phyloP scores from a whole-genome alignment of 2,888 invertebrate genomes.

The Trichacis sp. region DNA sequence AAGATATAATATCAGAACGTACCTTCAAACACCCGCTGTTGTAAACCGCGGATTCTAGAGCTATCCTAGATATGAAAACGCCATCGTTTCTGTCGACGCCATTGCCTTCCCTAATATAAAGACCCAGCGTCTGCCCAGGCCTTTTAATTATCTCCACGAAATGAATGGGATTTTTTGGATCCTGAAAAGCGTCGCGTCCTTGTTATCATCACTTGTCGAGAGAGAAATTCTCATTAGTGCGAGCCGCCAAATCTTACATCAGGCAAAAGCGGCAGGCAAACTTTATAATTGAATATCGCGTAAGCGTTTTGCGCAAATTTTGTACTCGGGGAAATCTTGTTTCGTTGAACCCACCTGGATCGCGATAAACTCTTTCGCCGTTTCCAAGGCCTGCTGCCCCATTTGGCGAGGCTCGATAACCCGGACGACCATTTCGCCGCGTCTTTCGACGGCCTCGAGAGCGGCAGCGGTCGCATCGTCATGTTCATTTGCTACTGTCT shows the following conservation, averaged over 20 bases:
- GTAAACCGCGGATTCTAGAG: constrained; percentile 95
- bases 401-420: constrained; percentile 89
- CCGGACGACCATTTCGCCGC: constrained; percentile 95
- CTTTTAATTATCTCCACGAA: constrained; percentile 98
- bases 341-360: constrained; percentile 79
- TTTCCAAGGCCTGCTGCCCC: constrained; percentile 87
- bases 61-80: constrained; percentile 97
- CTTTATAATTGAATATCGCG: neutral
- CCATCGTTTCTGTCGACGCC: constrained; percentile 95
- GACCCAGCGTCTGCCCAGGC: constrained; percentile 97
- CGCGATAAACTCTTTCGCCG: constrained; percentile 86
- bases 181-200: too few relatives aligned
- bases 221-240: too few relatives aligned
- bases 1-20: constrained; percentile 10
- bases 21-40: constrained; percentile 95
- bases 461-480: constrained; percentile 93
- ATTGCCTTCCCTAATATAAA: constrained; percentile 99
- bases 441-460: constrained; percentile 90
- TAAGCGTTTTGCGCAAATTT: too few relatives aligned
- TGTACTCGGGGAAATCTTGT: too few relatives aligned
- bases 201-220: too few relatives aligned
- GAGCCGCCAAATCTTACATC: too few relatives aligned
- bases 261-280: neutral
- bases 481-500: constrained; percentile 95
- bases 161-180: constrained; percentile 83